A percentile compares a stretch with the other conserved stretches of the same genome.
These are phyloP conservation scores for Megalurothrips usitatus DNA, from an alignment of 2,888 invertebrate genomes.

Conservation along the genomic window DNA sequence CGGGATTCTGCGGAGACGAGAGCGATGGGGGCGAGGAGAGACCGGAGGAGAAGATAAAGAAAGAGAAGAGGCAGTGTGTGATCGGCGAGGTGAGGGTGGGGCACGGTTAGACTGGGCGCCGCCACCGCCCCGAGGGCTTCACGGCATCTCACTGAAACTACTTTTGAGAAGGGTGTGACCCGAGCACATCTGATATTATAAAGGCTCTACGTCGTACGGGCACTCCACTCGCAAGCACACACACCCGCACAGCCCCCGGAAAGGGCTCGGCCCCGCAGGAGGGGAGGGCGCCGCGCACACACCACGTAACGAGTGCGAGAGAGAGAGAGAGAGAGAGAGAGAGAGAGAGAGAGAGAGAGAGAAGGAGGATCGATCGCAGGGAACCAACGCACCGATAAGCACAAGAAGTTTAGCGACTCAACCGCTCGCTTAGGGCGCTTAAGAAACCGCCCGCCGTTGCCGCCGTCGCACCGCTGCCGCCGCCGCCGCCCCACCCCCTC, in stretches of 20 bases:
- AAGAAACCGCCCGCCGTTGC: not conserved
- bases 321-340: not conserved
- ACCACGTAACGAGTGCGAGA: not conserved
- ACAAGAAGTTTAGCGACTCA: slow-evolving; percentile 7
- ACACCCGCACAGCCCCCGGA: no score
- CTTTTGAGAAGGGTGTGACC: no score
- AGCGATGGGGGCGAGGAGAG: not conserved
- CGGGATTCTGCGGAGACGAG: no score
- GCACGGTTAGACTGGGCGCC: not conserved
- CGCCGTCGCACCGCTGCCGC: not conserved
- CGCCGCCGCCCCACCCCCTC: not conserved
- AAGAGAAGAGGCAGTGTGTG: not conserved
- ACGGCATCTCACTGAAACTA: no score
- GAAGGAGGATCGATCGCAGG: not conserved
- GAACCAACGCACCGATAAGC: not conserved
- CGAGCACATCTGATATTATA: no score
- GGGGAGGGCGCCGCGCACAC: not conserved
- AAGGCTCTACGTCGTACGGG: not conserved
- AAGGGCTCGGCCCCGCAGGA: no score
- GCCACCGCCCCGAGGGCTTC: no score
- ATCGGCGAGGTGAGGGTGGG: not conserved
- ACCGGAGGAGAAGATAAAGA: not conserved
- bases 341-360: not conserved
- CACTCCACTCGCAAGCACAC: not conserved
- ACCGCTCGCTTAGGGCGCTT: not conserved